Base-by-base conservation (phyloP, 1,140 invertebrate species). In the Drosophila ficusphila region DNA sequence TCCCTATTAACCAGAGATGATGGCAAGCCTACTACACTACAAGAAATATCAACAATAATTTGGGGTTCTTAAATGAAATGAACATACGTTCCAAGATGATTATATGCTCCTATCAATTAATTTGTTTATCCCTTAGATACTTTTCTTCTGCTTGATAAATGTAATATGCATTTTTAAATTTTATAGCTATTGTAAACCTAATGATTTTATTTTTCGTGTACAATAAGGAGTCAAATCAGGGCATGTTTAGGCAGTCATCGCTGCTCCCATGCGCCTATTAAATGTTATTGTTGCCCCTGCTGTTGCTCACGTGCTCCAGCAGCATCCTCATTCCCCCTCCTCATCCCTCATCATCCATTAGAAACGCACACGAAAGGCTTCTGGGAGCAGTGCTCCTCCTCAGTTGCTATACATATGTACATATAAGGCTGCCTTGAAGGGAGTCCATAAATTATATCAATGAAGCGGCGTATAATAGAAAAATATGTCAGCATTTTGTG, bases 401-500 rank as follows among this genome's bases (percentile, higher is more conserved):
- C 42, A 56, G 21, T 19, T 42, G 16, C 31, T 19, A 21, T 44
- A 31, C 16, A 25, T 14, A 1, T 11, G 2, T 23, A 12, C n/a
- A 25, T 34, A 31, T 34, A 53, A 8, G 56, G 69, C 36, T 72
- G 69, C 67, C 67, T 72, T 36, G 38, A 25, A 36, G 33, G 56
- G 27, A 65, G 57, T 64, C 42, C 74, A 52, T 65, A 51, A 65
- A 71, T 68, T 71, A 76, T 54, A 67, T 60, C 56, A 56, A 61
- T 74, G 42, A 48, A 31, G 41, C 27, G 36, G 53, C 36, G 49
- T 46, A 76, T 69, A 71, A 77, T 78, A 78, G 75, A 77, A 77
- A 78, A 71, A 77, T 77, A 77, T 77, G 68, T 72, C 75, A 71
- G 47, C 47, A 73, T 78, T 73, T 71, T 78, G 67, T 57, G 41